A percentile compares a stretch with the other conserved stretches of the same genome.
These are phyloP conservation scores for Eupeodes latifasciatus DNA, from an alignment of 2,888 invertebrate species.

Conservation along the genomic window DNA sequence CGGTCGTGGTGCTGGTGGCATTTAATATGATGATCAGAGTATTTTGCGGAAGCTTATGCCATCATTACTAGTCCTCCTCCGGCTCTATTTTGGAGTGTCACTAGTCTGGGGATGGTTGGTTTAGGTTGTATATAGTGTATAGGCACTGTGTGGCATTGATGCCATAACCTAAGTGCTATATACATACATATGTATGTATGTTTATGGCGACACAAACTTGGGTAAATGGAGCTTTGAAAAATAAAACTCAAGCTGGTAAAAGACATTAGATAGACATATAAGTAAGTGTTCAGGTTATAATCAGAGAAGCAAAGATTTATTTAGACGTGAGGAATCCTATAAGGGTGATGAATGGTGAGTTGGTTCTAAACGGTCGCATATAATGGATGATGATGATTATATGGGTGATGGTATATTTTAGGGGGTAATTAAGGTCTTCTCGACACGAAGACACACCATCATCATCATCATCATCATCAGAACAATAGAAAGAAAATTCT, in stretches of 20 bases:
- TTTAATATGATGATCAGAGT: constrained; percentile 47
- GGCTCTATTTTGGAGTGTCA: not conserved
- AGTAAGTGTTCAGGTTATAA: constrained; percentile 18
- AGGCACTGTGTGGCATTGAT: not conserved
- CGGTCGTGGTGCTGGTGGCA: constrained; percentile 7
- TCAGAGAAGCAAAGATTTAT: constrained; percentile 8
- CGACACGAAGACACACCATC: not conserved
- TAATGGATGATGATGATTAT: not conserved
- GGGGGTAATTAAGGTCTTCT: constrained; percentile 14
- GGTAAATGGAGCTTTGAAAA: constrained; percentile 64
- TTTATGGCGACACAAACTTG: constrained; percentile 60
- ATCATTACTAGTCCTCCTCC: constrained; percentile 54
- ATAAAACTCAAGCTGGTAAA: constrained; percentile 20
- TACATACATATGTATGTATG: constrained; percentile 57
- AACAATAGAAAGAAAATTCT: not conserved
- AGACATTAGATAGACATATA: constrained; percentile 25
- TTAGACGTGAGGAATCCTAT: not conserved
- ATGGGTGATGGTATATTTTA: not conserved
- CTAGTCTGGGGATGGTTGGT: not conserved
- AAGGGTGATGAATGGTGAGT: constrained; percentile 12
- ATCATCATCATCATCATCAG: too few relatives aligned
- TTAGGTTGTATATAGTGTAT: not conserved
- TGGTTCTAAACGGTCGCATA: not conserved
- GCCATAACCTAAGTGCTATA: constrained; percentile 57
- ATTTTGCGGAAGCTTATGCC: constrained; percentile 73